These are phyloP conservation scores for Euzophera pinguis DNA, from an alignment of 2,888 invertebrate species.

Conservation along the genomic window DNA sequence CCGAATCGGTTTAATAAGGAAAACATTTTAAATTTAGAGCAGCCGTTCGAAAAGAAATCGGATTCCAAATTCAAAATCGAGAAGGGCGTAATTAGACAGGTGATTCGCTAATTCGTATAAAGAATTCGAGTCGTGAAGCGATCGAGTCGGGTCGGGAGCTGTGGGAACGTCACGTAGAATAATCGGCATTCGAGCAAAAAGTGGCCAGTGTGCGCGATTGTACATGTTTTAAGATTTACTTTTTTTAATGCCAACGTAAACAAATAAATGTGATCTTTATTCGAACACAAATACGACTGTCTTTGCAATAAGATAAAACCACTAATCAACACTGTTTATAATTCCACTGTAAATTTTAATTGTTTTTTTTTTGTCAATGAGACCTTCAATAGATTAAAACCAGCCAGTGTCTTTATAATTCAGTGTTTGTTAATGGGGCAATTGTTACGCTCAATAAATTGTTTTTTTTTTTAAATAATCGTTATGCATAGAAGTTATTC, in stretches of 20 bases:
- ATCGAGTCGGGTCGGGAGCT: constrained; percentile 41
- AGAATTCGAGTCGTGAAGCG: constrained; percentile 65
- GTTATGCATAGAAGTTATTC: no score
- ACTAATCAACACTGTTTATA: constrained; percentile 7
- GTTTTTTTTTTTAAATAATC: no score
- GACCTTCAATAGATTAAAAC: no score
- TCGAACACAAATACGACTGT: not conserved
- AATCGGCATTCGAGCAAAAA: constrained; percentile 72
- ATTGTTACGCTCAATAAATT: no score
- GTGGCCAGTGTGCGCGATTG: constrained; percentile 35
- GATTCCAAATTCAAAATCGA: constrained; percentile 39
- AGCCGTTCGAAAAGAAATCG: constrained; percentile 10
- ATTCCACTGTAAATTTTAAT: not conserved
- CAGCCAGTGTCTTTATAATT: no score
- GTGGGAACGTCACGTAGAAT: constrained; percentile 77
- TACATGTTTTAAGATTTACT: constrained; percentile 45
- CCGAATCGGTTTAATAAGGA: constrained; percentile 14
- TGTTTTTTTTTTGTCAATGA: no score
- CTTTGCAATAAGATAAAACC: not conserved
- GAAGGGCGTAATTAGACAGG: constrained; percentile 71
- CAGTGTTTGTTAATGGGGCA: no score
- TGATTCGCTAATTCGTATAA: constrained; percentile 74
- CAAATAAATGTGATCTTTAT: not conserved
- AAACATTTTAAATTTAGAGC: constrained; percentile 15
- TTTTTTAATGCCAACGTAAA: constrained; percentile 32